These are phyloP conservation scores for Phortica magna DNA, from an alignment of 2,888 invertebrate species.

Conservation along the genomic window DNA sequence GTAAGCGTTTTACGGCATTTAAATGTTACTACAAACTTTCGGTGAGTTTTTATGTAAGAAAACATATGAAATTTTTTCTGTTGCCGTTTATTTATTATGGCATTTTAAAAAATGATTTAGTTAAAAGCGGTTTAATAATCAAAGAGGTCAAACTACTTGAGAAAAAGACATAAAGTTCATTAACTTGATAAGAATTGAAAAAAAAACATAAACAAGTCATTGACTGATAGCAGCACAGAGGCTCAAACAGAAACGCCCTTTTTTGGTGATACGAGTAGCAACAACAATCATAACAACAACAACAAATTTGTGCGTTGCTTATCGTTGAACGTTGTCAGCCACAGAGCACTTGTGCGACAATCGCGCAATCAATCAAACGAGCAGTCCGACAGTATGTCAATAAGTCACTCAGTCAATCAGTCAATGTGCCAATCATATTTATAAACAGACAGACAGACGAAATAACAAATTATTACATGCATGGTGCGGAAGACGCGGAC, in stretches of 20 bases:
- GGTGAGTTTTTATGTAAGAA: background rate
- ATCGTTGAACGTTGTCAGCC: no score
- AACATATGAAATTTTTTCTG: background rate
- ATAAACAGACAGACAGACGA: slow-evolving; percentile 13
- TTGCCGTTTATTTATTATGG: background rate
- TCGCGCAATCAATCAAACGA: background rate
- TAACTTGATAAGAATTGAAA: slow-evolving; percentile 49
- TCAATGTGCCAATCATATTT: slow-evolving; percentile 71
- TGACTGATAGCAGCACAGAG: slow-evolving; percentile 1
- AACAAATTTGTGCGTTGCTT: background rate
- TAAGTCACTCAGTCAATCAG: slow-evolving; percentile 46
- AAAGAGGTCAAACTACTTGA: background rate
- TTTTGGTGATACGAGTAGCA: slow-evolving; percentile 29
- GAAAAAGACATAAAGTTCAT: slow-evolving; percentile 56
- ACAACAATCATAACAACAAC: background rate
- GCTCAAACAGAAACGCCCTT: slow-evolving; percentile 5
- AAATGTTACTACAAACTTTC: background rate
- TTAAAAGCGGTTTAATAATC: background rate
- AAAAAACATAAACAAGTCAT: slow-evolving; percentile 41
- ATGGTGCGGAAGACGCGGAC: background rate
- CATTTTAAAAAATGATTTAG: background rate
- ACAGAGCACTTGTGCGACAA: background rate
- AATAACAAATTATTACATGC: background rate
- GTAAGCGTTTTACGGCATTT: background rate
- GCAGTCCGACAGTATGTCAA: slow-evolving; percentile 13